Evolutionary conservation across 2,888 invertebrate genomes (phyloP).

Genomic region (Metacarcinus magister): DNA sequence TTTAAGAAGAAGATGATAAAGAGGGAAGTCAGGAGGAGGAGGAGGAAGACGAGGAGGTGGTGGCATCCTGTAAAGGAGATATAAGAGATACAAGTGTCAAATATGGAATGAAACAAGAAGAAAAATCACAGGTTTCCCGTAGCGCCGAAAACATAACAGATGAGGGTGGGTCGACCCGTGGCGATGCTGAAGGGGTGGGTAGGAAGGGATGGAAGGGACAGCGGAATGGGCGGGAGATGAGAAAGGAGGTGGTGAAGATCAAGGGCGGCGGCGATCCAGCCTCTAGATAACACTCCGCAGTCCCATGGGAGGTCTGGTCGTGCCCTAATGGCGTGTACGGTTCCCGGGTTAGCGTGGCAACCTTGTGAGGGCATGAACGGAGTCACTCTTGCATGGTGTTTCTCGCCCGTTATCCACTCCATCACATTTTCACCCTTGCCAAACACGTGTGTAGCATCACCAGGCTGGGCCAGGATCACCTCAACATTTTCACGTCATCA

Average conservation of each 20-base stretch:
- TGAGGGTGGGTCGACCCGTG: neutral
- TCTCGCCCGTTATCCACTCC: neutral
- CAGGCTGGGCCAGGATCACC: neutral
- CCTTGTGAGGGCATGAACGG: neutral
- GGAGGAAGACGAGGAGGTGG: neutral
- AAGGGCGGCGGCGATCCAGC: neutral
- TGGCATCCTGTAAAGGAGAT: neutral
- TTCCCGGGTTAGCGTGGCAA: neutral
- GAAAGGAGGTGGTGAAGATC: neutral
- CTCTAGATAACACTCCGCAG: neutral
- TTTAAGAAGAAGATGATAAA: too few relatives aligned
- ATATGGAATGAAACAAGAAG: neutral
- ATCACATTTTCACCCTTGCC: conserved; percentile 13
- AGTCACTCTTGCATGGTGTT: neutral
- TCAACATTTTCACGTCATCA: neutral
- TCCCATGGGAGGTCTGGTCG: neutral
- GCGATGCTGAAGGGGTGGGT: neutral
- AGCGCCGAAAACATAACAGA: neutral
- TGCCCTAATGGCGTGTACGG: neutral
- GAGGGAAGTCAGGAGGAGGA: neutral
- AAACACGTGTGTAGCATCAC: neutral
- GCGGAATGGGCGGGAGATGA: neutral
- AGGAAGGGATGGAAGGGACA: neutral
- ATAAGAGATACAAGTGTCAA: neutral
- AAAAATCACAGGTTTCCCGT: neutral